Percentiles rank a stretch among this genome's conserved stretches.
These are phyloP conservation scores for Steatornis caripensis DNA, from an alignment of 2,113 vertebrate species.

Conservation along the genomic window DNA sequence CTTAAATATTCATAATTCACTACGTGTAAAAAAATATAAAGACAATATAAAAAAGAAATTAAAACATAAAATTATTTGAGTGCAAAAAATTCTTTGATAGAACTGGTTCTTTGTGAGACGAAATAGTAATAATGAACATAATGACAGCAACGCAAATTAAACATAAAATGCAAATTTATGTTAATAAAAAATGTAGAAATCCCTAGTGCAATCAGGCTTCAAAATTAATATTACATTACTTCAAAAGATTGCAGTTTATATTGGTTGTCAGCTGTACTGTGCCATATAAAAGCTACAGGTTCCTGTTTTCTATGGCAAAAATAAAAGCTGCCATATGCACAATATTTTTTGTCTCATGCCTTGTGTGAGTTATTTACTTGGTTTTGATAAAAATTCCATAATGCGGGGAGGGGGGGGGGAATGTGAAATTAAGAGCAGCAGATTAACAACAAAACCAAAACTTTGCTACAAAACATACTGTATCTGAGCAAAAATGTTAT, in stretches of 20 bases:
- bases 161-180: background rate
- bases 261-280: background rate
- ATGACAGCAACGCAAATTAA: background rate
- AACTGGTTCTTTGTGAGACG: background rate
- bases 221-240: background rate
- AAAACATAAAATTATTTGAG: background rate
- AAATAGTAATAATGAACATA: background rate
- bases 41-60: background rate
- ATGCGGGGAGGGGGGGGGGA: too few relatives aligned
- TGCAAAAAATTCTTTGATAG: background rate
- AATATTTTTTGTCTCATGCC: background rate
- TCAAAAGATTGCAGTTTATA: background rate
- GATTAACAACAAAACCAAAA: background rate
- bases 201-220: background rate
- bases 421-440: too few relatives aligned
- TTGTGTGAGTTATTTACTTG: background rate
- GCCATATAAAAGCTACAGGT: background rate
- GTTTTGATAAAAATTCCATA: background rate
- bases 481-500: background rate
- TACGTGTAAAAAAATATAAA: background rate
- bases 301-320: background rate
- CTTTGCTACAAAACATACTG: background rate
- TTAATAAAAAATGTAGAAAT: background rate
- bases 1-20: background rate
- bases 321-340: background rate